Evolutionary conservation across 2,888 invertebrate species (phyloP).

Genomic region (Cerastis rubricosa): DNA sequence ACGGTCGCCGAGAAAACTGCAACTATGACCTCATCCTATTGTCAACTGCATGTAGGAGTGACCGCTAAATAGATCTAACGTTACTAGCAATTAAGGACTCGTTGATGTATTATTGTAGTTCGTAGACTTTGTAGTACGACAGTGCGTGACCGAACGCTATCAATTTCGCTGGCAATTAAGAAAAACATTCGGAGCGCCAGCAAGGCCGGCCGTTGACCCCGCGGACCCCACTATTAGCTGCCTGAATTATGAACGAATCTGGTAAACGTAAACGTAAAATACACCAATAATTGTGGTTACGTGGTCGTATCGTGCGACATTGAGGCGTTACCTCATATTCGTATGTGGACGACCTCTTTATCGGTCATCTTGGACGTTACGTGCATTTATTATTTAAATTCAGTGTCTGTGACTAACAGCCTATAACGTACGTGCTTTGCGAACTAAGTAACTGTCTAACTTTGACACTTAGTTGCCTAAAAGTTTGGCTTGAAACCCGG

Average conservation of each 20-base stretch:
- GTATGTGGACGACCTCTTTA: conserved; percentile 83
- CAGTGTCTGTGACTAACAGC: conserved; percentile 81
- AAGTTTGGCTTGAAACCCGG: conserved; percentile 34
- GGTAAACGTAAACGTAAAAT: conserved; percentile 49
- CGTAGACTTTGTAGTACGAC: conserved; percentile 59
- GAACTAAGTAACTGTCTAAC: conserved; percentile 62
- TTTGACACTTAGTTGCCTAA: conserved; percentile 66
- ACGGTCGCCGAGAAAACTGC: conserved; percentile 74
- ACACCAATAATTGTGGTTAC: conserved; percentile 53
- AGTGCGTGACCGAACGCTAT: conserved; percentile 83
- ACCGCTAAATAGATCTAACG: conserved; percentile 70
- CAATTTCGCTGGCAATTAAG: conserved; percentile 82
- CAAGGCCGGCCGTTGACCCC: conserved; percentile 84
- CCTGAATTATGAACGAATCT: conserved; percentile 68
- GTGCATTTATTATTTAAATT: conserved; percentile 86
- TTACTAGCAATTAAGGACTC: conserved; percentile 65
- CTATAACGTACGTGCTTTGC: conserved; percentile 74
- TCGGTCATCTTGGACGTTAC: conserved; percentile 87
- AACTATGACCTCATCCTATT: conserved; percentile 83
- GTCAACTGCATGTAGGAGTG: conserved; percentile 72
- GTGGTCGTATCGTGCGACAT: conserved; percentile 56
- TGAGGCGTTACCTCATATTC: conserved; percentile 83
- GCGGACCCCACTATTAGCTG: conserved; percentile 74
- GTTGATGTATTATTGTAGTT: conserved; percentile 63
- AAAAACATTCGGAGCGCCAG: conserved; percentile 77